Base-by-base conservation (phyloP, 2,888 invertebrate genomes). In the Agrilus biguttatus region DNA sequence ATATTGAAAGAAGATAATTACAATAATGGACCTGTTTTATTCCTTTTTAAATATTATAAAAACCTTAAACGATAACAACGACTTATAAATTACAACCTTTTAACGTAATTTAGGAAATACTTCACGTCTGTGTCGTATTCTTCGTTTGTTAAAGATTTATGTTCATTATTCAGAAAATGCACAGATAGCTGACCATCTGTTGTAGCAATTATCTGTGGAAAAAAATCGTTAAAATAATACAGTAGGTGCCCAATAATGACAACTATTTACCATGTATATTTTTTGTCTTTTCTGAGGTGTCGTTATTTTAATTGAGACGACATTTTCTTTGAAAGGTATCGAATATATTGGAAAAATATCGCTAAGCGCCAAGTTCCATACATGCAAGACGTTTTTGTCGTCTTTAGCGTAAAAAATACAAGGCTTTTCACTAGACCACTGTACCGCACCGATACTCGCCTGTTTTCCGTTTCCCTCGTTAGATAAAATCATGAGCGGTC, bases 351-450 rank as follows among this genome's bases (percentile, higher is more conserved):
- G 74, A 48, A 61, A 61, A 48, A 70, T 64, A 51, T 73, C 73
- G 48, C 70, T 72, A 38, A 60, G 61, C 41, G 62, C 62, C 47
- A 75, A 58, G 56, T 75, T 66, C 74, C 75, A 75, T 33, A 73
- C 56, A 45, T 72, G 66, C 36, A 75, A 61, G 33, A 65, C 67
- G 50, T 62, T 68, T 34, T 45, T 50, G 19, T 56, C 53, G 53
- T 73, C 72, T 46, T 71, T 60, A 13, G 66, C 62, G 49, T 69
- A 74, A 51, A 75, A 62, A 14, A 68, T 62, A 45, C 70, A 69
- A 1, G 74, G 72, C 53, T 66, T 69, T 12, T 68, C 66, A 40
- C 59, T 63, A 1, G 73, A 74, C 74, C 74, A 74, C 51, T 70
- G 69, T 7, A 75, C 53, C 4, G 58, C 53, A 48, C 63, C 65